A percentile compares a stretch with the other conserved stretches of the same genome.
phyloP scores from a whole-genome alignment of 2,113 vertebrate species.

The Gorsachius goisagi region DNA sequence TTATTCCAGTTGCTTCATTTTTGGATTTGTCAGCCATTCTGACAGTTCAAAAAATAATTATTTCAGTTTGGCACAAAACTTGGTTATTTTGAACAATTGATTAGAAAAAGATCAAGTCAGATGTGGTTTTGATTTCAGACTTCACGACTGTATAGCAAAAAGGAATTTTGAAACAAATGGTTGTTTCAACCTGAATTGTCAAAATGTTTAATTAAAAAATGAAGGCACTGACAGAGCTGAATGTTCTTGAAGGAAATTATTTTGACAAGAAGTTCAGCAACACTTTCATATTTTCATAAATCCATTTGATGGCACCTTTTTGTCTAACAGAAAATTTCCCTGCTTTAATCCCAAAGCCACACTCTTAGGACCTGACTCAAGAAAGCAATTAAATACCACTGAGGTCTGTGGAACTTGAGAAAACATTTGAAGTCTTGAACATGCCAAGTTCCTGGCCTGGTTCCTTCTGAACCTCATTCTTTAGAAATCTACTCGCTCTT shows the following conservation, averaged over 20 bases:
- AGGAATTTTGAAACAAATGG: neutral
- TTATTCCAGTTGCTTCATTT: neutral
- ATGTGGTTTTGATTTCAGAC: conserved; percentile 14
- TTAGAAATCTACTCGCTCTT: conserved; percentile 31
- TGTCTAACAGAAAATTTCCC: neutral
- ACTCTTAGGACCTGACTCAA: neutral
- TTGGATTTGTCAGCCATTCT: neutral
- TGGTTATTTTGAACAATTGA: conserved; percentile 5
- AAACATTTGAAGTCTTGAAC: conserved; percentile 3
- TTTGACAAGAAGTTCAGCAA: conserved; percentile 16
- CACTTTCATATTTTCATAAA: neutral
- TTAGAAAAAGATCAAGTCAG: conserved; percentile 8
- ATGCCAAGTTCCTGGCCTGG: neutral
- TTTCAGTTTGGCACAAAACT: neutral
- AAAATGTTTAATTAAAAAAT: conserved; percentile 27
- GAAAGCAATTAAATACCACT: conserved; percentile 2
- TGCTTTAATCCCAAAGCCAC: neutral
- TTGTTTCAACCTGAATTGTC: neutral
- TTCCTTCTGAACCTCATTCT: conserved; percentile 16
- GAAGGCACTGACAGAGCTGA: neutral
- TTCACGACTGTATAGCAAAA: neutral
- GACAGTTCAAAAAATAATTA: neutral
- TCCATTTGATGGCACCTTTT: neutral
- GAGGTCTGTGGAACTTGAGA: neutral
- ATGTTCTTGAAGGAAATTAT: neutral